Conservation (phyloP, 2,888 invertebrate genomes). For the Nymphalis polychloros region DNA sequence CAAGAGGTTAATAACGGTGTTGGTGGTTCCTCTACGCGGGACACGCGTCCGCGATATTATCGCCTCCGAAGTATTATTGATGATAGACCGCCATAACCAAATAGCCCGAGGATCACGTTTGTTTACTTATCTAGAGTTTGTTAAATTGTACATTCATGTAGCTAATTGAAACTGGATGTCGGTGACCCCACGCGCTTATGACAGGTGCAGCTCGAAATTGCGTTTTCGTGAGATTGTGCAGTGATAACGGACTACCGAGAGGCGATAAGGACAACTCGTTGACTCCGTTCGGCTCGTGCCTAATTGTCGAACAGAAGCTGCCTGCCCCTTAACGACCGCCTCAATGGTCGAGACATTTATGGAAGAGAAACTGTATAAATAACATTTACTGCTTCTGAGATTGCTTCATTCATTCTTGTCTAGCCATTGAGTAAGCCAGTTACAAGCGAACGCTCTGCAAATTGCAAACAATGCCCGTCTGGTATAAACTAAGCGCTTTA, state of each 20-base stretch:
- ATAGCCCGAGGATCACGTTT: slow-evolving; percentile 77
- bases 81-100: slow-evolving; percentile 75
- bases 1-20: slow-evolving; percentile 78
- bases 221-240: slow-evolving; percentile 77
- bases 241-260: slow-evolving; percentile 69
- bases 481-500: slow-evolving; percentile 57
- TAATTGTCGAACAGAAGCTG: slow-evolving; percentile 78
- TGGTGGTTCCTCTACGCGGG: slow-evolving; percentile 71
- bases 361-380: slow-evolving; percentile 71
- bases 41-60: slow-evolving; percentile 79
- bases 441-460: slow-evolving; percentile 54
- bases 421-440: slow-evolving; percentile 65
- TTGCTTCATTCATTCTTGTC: slow-evolving; percentile 77
- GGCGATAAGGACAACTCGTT: slow-evolving; percentile 60
- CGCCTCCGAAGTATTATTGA: slow-evolving; percentile 77
- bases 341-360: slow-evolving; percentile 64
- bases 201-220: slow-evolving; percentile 77
- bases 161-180: slow-evolving; percentile 71
- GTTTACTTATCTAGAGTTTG: slow-evolving; percentile 73
- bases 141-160: slow-evolving; percentile 63
- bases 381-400: slow-evolving; percentile 66
- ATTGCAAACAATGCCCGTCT: slow-evolving; percentile 63
- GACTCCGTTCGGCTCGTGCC: slow-evolving; percentile 55
- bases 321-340: slow-evolving; percentile 60
- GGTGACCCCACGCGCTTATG: slow-evolving; percentile 65